Percentiles rank a stretch among this genome's conserved stretches.
phyloP scores from a whole-genome alignment of 1,140 invertebrate genomes.

The Wiebesia pumilae region DNA sequence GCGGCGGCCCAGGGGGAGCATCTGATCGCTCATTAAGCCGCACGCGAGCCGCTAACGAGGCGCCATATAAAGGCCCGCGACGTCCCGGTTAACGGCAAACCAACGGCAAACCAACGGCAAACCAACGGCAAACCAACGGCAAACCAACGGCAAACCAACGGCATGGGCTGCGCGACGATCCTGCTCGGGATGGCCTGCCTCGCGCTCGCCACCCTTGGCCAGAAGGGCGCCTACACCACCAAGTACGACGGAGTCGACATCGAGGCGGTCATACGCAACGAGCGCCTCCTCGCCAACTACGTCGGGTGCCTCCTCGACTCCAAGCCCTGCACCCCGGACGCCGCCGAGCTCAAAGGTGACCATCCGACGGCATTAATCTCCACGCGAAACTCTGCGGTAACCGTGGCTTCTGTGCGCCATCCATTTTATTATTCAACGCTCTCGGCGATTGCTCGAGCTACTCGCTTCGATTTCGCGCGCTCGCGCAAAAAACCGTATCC shows the following conservation, averaged over 20 bases:
- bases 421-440: neutral
- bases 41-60: slow-evolving; percentile 47
- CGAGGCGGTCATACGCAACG: slow-evolving; percentile 74
- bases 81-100: slow-evolving; percentile 67
- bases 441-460: neutral
- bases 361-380: neutral
- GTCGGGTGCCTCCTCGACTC: slow-evolving; percentile 76
- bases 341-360: slow-evolving; percentile 74
- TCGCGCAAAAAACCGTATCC: neutral
- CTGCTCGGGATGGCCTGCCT: slow-evolving; percentile 58
- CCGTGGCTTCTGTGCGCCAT: no score
- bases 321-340: slow-evolving; percentile 76
- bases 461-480: neutral
- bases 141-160: slow-evolving; percentile 63
- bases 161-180: slow-evolving; percentile 49
- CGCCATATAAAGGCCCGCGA: slow-evolving; percentile 48
- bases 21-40: slow-evolving; percentile 22
- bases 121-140: no score
- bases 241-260: slow-evolving; percentile 77
- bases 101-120: no score
- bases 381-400: no score
- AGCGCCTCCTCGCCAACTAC: slow-evolving; percentile 75
- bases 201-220: slow-evolving; percentile 53
- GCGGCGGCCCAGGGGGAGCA: slow-evolving; percentile 72
- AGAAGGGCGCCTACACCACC: slow-evolving; percentile 71